These are phyloP conservation scores for Nothocercus julius DNA, from an alignment of 2,113 vertebrate genomes.

Conservation along the genomic window DNA sequence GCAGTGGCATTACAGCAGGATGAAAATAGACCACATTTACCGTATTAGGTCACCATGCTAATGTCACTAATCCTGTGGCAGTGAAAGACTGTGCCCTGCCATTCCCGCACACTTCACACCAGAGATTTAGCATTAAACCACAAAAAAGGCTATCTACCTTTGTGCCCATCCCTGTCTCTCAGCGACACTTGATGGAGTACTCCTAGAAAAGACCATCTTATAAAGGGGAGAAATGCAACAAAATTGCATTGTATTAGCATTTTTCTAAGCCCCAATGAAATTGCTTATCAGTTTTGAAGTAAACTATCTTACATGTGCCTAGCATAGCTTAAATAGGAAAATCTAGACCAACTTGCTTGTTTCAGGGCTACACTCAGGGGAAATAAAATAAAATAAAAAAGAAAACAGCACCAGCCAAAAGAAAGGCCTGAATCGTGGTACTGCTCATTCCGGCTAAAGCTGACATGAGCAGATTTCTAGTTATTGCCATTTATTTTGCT, in stretches of 20 bases:
- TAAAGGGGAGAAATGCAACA: not conserved
- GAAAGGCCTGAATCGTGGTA: not conserved
- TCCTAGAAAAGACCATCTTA: not conserved
- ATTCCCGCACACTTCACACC: not conserved
- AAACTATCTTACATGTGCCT: not conserved
- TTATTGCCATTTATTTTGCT: too few relatives aligned
- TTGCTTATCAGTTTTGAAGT: not conserved
- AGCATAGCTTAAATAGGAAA: not conserved
- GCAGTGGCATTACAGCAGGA: not conserved
- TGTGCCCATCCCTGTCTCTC: not conserved
- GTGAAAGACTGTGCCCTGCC: not conserved
- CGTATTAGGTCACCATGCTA: not conserved
- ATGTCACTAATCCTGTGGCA: not conserved
- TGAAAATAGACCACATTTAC: not conserved
- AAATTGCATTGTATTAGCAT: not conserved
- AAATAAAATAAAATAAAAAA: too few relatives aligned
- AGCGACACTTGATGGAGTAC: not conserved
- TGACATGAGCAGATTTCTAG: too few relatives aligned
- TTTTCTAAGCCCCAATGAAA: not conserved
- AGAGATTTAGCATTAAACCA: not conserved
- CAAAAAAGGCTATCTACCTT: not conserved
- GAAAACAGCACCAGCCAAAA: not conserved
- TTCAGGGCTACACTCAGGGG: not conserved
- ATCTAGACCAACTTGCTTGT: not conserved
- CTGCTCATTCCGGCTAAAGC: not conserved